phyloP scores from a whole-genome alignment of 2,888 invertebrate species.

The Gari tellinella region DNA sequence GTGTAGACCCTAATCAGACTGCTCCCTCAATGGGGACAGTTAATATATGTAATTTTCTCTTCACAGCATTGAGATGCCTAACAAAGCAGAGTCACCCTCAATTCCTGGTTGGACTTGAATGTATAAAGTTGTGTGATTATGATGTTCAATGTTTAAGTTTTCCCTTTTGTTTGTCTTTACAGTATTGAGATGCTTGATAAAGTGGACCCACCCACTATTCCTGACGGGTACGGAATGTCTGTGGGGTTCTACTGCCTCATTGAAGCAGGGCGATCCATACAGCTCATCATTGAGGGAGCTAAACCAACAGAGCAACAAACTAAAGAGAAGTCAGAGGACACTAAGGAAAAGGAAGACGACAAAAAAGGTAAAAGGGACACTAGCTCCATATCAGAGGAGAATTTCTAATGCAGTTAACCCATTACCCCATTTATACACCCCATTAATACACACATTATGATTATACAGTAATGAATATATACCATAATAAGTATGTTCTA shows the following conservation, averaged over 20 bases:
- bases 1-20: too few relatives aligned
- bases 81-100: conserved; percentile 95
- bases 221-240: conserved; percentile 99
- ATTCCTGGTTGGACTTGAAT: conserved; percentile 95
- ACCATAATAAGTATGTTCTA: too few relatives aligned
- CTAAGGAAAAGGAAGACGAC: too few relatives aligned
- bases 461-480: too few relatives aligned
- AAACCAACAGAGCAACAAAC: background rate
- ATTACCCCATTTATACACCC: too few relatives aligned
- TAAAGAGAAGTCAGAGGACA: too few relatives aligned
- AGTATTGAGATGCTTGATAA: conserved; percentile 98
- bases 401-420: too few relatives aligned
- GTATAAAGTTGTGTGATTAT: too few relatives aligned
- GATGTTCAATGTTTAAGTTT: background rate
- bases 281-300: conserved; percentile 85
- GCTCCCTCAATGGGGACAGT: too few relatives aligned
- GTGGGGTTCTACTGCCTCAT: conserved; percentile 96
- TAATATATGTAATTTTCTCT: background rate
- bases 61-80: conserved; percentile 94
- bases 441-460: too few relatives aligned
- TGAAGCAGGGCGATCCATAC: conserved; percentile 92
- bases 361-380: too few relatives aligned
- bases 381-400: too few relatives aligned
- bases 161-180: conserved; percentile 16
- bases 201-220: conserved; percentile 95